Conservation (phyloP, 2,113 vertebrate genomes). For the Fregetta grallaria region DNA sequence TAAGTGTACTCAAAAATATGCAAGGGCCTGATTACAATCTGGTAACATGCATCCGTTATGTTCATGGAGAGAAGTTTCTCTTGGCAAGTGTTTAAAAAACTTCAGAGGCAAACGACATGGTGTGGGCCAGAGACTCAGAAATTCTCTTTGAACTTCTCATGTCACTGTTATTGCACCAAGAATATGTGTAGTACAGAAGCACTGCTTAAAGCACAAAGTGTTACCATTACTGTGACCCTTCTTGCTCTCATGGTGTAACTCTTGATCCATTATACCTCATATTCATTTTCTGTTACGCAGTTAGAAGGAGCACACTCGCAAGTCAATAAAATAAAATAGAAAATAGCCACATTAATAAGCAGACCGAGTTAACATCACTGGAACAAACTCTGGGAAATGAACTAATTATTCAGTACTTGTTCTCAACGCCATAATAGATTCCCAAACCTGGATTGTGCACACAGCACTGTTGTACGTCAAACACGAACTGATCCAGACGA, state of each 20-base stretch:
- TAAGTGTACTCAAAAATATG: background rate
- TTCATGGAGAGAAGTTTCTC: background rate
- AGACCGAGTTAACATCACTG: background rate
- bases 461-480: background rate
- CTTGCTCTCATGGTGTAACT: background rate
- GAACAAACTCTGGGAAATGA: background rate
- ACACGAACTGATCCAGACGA: too few species aligned
- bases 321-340: background rate
- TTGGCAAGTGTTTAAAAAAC: background rate
- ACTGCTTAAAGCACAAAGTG: background rate
- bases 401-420: background rate
- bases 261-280: background rate
- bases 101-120: background rate
- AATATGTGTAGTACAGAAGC: background rate
- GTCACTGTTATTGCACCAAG: background rate
- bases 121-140: background rate
- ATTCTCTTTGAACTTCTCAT: background rate
- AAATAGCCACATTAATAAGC: background rate
- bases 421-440: background rate
- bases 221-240: background rate
- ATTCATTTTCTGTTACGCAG: fast-evolving
- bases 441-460: background rate
- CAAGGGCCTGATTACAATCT: background rate
- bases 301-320: background rate
- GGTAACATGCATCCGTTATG: background rate